These are phyloP conservation scores for Cerceris ruficornis DNA, from an alignment of 2,888 invertebrate species.

Conservation along the genomic window DNA sequence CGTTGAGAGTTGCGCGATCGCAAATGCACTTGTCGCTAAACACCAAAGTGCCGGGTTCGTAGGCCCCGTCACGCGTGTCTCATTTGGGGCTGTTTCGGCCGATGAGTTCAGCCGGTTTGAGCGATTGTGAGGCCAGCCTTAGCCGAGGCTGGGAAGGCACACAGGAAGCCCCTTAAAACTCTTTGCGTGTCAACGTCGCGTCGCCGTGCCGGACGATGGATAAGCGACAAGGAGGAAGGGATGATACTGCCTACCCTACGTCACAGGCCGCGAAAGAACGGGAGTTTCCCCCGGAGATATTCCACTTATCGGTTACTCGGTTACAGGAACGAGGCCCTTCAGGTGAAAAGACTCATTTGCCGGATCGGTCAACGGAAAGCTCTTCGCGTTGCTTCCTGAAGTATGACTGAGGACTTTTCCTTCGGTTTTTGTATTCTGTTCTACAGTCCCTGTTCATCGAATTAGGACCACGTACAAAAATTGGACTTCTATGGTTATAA, in stretches of 20 bases:
- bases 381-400: neutral
- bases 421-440: neutral
- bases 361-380: neutral
- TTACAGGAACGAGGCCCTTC: constrained; percentile 33
- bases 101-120: constrained; percentile 29
- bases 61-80: too few species aligned
- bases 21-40: neutral
- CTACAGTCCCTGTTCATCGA: too few species aligned
- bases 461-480: too few species aligned
- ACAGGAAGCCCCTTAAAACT: constrained; percentile 73
- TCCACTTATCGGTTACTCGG: constrained; percentile 47
- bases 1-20: too few species aligned
- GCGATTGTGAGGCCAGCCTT: constrained; percentile 12
- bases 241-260: constrained; percentile 13
- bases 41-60: neutral
- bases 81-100: neutral
- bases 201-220: constrained; percentile 32
- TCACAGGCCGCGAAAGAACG: neutral
- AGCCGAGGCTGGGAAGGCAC: constrained; percentile 40
- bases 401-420: neutral
- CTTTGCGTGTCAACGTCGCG: constrained; percentile 68
- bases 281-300: constrained; percentile 11
- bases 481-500: too few species aligned
- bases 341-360: constrained; percentile 27
- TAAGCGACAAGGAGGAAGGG: constrained; percentile 37